These are phyloP conservation scores for Potamarius usumacintae DNA, from an alignment of 2,113 vertebrate species.

Conservation along the genomic window DNA sequence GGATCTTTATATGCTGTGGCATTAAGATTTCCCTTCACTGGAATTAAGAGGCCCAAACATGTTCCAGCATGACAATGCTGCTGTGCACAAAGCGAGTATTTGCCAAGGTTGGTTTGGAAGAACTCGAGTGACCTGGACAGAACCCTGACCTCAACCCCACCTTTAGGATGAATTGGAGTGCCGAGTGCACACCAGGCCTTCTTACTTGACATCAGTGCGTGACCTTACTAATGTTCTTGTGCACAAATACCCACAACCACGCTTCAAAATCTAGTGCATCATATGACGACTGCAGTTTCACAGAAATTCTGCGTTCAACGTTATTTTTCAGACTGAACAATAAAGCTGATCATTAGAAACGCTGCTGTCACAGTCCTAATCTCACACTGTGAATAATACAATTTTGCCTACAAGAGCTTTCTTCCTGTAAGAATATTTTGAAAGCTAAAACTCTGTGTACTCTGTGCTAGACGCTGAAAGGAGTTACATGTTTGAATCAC, in stretches of 20 bases:
- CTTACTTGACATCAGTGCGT: not conserved
- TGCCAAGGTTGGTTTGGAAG: not conserved
- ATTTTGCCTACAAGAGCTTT: not conserved
- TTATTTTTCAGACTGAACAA: not conserved
- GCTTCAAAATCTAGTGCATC: not conserved
- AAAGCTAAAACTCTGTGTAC: not conserved
- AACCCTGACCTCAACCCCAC: not conserved
- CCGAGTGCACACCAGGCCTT: not conserved
- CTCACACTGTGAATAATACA: not conserved
- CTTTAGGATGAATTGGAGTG: not conserved
- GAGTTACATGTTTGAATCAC: not conserved
- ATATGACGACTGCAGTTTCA: too few relatives aligned
- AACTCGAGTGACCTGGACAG: not conserved
- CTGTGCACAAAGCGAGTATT: not conserved
- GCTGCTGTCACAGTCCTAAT: not conserved
- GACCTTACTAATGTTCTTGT: not conserved
- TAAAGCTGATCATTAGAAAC: not conserved
- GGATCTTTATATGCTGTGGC: not conserved
- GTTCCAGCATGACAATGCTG: not conserved
- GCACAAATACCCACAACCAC: not conserved
- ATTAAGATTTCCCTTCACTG: not conserved
- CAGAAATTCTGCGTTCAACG: not conserved
- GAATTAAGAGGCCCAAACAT: not conserved
- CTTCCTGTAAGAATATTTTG: not conserved
- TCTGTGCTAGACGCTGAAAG: not conserved